A percentile compares a stretch with the other conserved stretches of the same genome.
Evolutionary conservation across 92 coral and sea anemone species (phyloP).

Genomic region (Porites cylindrica): DNA sequence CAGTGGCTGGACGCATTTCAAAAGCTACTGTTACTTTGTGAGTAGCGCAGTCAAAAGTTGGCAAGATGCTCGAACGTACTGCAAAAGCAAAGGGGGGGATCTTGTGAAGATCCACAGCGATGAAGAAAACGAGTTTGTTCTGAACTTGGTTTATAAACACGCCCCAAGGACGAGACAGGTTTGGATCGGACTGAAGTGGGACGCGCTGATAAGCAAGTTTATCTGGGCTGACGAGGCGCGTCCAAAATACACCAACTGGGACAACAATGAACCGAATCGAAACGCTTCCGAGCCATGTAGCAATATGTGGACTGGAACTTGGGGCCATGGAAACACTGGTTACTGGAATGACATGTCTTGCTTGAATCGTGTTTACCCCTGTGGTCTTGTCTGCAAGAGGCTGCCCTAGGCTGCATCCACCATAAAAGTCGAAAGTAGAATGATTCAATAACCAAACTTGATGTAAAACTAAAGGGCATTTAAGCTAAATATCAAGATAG

Average conservation of each 20-base stretch:
- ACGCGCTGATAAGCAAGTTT: too few species aligned
- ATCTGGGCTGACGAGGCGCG: neutral
- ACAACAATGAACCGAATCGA: too few species aligned
- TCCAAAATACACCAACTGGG: neutral
- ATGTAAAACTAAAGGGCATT: too few species aligned
- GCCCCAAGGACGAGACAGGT: too few species aligned
- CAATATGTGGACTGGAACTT: neutral
- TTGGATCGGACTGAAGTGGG: too few species aligned
- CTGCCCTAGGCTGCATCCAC: neutral
- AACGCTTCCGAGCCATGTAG: too few species aligned
- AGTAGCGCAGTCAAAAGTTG: neutral
- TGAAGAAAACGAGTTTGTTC: neutral
- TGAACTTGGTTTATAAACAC: too few species aligned
- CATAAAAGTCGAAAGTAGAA: neutral
- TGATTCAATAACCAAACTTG: neutral
- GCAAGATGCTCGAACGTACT: neutral
- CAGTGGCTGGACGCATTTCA: neutral
- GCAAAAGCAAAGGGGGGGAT: neutral
- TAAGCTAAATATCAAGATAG: too few species aligned
- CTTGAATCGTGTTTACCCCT: neutral
- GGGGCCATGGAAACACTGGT: neutral
- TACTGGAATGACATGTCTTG: neutral
- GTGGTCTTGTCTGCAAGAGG: conserved; percentile 16
- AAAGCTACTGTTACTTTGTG: neutral
- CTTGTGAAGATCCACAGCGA: conserved; percentile 11